Evolutionary conservation across 2,888 invertebrate species (phyloP).

Genomic region (Oligia fasciuncula): DNA sequence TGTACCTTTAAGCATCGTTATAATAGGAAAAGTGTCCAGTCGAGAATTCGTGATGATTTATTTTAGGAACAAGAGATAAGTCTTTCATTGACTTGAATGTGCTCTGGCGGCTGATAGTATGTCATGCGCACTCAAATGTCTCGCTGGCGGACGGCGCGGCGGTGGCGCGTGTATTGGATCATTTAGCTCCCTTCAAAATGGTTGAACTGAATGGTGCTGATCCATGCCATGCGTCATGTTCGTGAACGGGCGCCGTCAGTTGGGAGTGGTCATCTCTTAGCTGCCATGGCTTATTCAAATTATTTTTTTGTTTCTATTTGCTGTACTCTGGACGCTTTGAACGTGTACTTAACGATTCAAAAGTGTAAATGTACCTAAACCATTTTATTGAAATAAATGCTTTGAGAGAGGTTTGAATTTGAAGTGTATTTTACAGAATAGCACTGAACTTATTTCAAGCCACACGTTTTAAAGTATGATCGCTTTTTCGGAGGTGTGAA

Average conservation of each 20-base stretch:
- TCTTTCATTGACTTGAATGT: not conserved
- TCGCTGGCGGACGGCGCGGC: no score
- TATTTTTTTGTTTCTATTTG: no score
- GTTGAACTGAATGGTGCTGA: not conserved
- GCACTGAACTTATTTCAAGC: not conserved
- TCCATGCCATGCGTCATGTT: not conserved
- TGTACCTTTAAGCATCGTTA: constrained; percentile 15
- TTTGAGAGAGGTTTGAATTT: not conserved
- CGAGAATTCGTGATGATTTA: not conserved
- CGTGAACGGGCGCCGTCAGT: not conserved
- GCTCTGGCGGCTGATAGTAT: not conserved
- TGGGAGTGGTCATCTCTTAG: not conserved
- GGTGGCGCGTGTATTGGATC: not conserved
- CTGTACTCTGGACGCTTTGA: no score
- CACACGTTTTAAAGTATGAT: not conserved
- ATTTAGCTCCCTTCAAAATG: not conserved
- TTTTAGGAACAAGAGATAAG: not conserved
- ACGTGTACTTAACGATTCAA: not conserved
- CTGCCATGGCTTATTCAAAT: not conserved
- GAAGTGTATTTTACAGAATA: not conserved
- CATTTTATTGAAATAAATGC: not conserved
- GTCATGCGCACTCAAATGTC: not conserved
- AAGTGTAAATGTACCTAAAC: not conserved
- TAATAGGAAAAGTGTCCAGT: not conserved
- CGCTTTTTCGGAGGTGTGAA: not conserved